A percentile compares a stretch with the other conserved stretches of the same genome.
Conservation (phyloP, 2,113 vertebrate species). For the Platysteira castanea region DNA sequence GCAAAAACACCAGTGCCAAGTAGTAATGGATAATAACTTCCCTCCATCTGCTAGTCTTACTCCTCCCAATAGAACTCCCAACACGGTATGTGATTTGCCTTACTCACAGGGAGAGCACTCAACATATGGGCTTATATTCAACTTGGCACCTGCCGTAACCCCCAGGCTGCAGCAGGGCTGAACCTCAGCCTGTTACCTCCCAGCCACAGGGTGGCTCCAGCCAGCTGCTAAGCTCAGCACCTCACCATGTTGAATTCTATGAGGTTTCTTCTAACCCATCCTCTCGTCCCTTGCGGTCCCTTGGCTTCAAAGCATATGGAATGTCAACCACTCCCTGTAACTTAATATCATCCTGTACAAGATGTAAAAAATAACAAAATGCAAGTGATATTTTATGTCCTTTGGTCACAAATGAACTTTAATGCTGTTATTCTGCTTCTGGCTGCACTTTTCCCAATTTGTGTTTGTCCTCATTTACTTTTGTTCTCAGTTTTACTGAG, state of each 20-base stretch:
- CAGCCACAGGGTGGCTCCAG: background rate
- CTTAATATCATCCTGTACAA: background rate
- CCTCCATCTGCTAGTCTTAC: background rate
- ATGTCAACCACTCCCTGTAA: background rate
- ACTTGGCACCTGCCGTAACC: background rate
- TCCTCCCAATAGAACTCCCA: background rate
- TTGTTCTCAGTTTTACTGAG: background rate
- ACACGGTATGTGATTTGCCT: background rate
- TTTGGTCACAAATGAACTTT: background rate
- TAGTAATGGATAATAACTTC: background rate
- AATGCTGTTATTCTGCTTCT: background rate
- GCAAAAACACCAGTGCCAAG: background rate
- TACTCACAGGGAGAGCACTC: background rate
- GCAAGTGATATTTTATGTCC: accelerated
- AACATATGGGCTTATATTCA: background rate
- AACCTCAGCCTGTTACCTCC: background rate
- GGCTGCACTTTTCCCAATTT: background rate
- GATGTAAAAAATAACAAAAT: background rate
- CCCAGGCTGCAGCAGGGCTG: background rate
- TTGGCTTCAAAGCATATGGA: background rate
- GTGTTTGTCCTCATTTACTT: background rate
- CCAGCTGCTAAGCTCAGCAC: background rate
- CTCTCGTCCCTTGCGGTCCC: background rate
- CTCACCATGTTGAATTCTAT: accelerated
- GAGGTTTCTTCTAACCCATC: background rate